Conservation (phyloP, 2,888 invertebrate genomes). For the Drosophila emarginata region DNA sequence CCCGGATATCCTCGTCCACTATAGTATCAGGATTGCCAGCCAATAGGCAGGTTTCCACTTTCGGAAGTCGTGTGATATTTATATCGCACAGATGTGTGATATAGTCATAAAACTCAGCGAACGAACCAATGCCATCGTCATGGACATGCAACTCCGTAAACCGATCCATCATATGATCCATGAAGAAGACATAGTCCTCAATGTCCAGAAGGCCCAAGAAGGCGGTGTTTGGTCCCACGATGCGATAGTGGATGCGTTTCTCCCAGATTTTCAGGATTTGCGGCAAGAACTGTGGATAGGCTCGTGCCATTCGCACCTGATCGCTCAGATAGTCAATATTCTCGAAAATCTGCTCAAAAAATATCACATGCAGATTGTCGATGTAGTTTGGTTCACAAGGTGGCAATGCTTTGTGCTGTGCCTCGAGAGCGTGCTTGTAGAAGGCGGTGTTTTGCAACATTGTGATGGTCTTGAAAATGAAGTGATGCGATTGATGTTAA, state of each 20-base stretch:
- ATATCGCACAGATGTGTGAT: slow-evolving; percentile 62
- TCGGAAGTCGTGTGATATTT: slow-evolving; percentile 47
- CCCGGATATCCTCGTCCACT: slow-evolving; percentile 59
- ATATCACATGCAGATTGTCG: slow-evolving; percentile 62
- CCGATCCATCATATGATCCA: slow-evolving; percentile 57
- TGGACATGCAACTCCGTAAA: slow-evolving; percentile 66
- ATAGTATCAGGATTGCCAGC: slow-evolving; percentile 57
- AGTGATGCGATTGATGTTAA: slow-evolving; percentile 23
- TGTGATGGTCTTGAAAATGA: neutral
- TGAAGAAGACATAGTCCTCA: slow-evolving; percentile 68
- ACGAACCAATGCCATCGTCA: slow-evolving; percentile 60
- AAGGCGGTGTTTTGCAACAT: slow-evolving; percentile 54
- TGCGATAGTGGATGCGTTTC: slow-evolving; percentile 44
- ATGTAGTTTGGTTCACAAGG: slow-evolving; percentile 46
- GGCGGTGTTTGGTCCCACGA: slow-evolving; percentile 56
- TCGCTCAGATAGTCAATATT: slow-evolving; percentile 53
- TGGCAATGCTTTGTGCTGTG: slow-evolving; percentile 21
- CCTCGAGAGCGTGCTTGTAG: slow-evolving; percentile 46
- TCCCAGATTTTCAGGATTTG: slow-evolving; percentile 54
- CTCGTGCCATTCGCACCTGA: slow-evolving; percentile 69
- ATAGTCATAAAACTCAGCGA: slow-evolving; percentile 61
- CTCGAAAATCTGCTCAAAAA: slow-evolving; percentile 70
- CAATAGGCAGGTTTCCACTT: slow-evolving; percentile 56
- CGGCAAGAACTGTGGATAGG: slow-evolving; percentile 66
- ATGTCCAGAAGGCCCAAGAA: slow-evolving; percentile 55